These are phyloP conservation scores for Phengaris arion DNA, from an alignment of 2,888 invertebrate genomes.

Conservation along the genomic window DNA sequence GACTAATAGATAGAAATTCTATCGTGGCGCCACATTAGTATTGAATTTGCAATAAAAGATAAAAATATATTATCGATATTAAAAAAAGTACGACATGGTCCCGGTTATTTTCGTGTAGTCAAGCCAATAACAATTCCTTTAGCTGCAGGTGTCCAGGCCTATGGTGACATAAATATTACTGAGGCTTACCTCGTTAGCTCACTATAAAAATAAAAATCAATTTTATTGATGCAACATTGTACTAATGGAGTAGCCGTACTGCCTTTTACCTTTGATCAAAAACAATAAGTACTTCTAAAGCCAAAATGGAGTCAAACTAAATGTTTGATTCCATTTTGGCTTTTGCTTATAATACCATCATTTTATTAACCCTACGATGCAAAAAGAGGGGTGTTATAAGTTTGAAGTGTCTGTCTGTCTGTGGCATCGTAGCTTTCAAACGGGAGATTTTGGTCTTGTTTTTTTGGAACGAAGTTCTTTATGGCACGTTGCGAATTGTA, in stretches of 20 bases:
- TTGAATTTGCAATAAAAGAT: slow-evolving; percentile 9
- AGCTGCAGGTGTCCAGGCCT: slow-evolving; percentile 23
- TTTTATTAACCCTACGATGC: too few relatives aligned
- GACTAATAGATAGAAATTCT: slow-evolving; percentile 7
- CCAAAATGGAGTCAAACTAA: not conserved
- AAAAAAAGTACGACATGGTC: slow-evolving; percentile 4
- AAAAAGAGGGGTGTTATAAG: too few relatives aligned
- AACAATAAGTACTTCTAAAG: not conserved
- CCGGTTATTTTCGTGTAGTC: slow-evolving; percentile 22
- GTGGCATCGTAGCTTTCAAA: too few relatives aligned
- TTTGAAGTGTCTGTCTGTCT: too few relatives aligned
- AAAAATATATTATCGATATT: not conserved
- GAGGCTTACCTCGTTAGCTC: slow-evolving; percentile 24
- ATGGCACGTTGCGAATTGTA: too few relatives aligned
- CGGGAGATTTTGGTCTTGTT: too few relatives aligned
- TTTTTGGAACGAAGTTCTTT: too few relatives aligned
- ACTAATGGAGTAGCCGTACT: slow-evolving; percentile 10
- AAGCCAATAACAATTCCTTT: slow-evolving; percentile 27
- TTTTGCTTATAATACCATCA: too few relatives aligned
- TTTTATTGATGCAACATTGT: slow-evolving; percentile 25
- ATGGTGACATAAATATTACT: slow-evolving; percentile 28
- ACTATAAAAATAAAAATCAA: slow-evolving; percentile 17
- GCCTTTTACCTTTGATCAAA: not conserved
- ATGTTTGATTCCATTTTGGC: not conserved
- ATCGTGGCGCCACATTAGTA: slow-evolving; percentile 7